These are phyloP conservation scores for Pelobates cultripes DNA, from an alignment of 2,797 vertebrate genomes.

Conservation along the genomic window DNA sequence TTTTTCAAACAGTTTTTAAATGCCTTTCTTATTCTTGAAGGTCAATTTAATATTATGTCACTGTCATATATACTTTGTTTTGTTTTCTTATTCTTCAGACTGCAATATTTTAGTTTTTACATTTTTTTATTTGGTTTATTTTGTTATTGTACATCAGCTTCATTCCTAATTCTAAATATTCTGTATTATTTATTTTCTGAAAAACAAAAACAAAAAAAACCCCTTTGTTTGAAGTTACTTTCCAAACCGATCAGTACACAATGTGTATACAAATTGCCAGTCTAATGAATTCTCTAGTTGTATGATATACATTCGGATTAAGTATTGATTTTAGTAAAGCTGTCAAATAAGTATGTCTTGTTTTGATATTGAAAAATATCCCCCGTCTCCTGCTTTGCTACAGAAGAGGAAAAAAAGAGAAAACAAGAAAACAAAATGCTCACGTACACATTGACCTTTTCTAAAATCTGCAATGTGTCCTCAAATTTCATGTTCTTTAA, in stretches of 20 bases:
- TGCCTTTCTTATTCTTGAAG: too few species aligned
- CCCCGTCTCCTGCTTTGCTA: background rate
- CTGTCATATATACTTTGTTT: too few species aligned
- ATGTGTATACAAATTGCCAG: conserved; percentile 28
- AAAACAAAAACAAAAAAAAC: background rate
- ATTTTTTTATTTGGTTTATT: too few species aligned
- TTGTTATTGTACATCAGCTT: background rate
- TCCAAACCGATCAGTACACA: background rate
- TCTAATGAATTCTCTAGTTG: conserved; percentile 38
- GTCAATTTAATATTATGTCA: too few species aligned
- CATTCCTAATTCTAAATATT: background rate
- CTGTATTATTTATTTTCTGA: background rate
- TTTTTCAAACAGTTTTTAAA: too few species aligned
- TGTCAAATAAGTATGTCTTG: conserved; percentile 39
- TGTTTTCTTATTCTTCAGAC: too few species aligned
- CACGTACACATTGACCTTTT: conserved; percentile 37
- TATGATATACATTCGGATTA: conserved; percentile 46
- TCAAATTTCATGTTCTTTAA: conserved; percentile 16
- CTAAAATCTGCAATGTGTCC: conserved; percentile 17
- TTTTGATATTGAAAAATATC: conserved; percentile 43
- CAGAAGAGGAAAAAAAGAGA: conserved; percentile 5
- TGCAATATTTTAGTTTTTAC: too few species aligned
- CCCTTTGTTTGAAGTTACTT: background rate
- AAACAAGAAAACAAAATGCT: conserved; percentile 13
- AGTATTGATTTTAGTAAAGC: conserved; percentile 41